A percentile compares a stretch with the other conserved stretches of the same genome.
phyloP scores from a whole-genome alignment of 2,797 vertebrate genomes.

The Scolopax rusticola region DNA sequence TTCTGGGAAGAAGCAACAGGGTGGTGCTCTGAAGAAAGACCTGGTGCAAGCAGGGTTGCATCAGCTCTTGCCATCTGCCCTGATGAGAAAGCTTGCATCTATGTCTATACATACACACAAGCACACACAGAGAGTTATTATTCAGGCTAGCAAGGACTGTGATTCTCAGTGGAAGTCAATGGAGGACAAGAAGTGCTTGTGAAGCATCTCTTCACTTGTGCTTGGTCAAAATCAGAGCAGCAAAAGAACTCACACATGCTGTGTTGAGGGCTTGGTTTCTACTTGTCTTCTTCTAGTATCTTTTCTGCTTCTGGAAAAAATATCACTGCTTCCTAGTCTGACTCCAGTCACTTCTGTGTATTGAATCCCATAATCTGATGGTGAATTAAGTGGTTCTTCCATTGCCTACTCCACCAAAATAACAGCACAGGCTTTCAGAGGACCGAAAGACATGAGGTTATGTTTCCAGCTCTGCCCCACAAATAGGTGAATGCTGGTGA shows the following conservation, averaged over 20 bases:
- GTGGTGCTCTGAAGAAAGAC: not conserved
- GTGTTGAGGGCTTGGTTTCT: not conserved
- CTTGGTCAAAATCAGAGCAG: not conserved
- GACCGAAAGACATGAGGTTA: not conserved
- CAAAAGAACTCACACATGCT: not conserved
- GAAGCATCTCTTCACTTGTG: conserved; percentile 10
- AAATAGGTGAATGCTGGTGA: not conserved
- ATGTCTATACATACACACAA: not conserved
- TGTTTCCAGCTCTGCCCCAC: not conserved
- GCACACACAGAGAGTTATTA: not conserved
- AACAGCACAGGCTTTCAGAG: not conserved
- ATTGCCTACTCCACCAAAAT: not conserved
- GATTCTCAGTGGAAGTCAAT: conserved; percentile 12
- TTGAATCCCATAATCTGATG: not conserved
- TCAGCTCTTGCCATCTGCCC: not conserved
- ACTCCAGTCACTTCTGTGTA: not conserved
- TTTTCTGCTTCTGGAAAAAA: conserved; percentile 5
- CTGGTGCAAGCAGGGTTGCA: not conserved
- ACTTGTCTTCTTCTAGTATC: not conserved
- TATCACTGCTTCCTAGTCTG: not conserved
- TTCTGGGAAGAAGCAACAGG: not conserved
- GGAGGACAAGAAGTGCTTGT: not conserved
- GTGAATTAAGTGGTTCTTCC: not conserved
- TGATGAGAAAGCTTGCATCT: not conserved
- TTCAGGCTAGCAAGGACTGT: not conserved